A percentile compares a stretch with the other conserved stretches of the same genome.
These are phyloP conservation scores for Chiridota heheva DNA, from an alignment of 35 echinoderm and acorn worm species.

Conservation along the genomic window DNA sequence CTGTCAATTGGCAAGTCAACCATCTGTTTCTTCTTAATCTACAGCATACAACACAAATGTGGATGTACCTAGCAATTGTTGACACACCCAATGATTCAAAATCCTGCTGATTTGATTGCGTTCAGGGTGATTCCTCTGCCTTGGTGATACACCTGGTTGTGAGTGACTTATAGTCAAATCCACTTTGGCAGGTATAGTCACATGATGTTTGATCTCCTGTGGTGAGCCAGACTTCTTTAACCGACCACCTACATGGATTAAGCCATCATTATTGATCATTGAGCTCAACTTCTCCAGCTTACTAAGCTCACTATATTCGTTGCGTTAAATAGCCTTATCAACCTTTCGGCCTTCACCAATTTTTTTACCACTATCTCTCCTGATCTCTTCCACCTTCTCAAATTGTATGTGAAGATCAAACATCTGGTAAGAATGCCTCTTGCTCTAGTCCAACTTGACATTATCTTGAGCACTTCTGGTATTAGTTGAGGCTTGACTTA, in stretches of 20 bases:
- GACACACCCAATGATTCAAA: constrained; percentile 41
- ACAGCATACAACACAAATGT: constrained; percentile 21
- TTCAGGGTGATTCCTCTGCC: constrained; percentile 38
- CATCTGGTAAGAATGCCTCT: too few species aligned
- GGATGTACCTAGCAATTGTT: not conserved
- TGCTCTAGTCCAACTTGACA: too few species aligned
- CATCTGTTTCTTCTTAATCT: constrained; percentile 52
- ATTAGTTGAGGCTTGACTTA: too few species aligned
- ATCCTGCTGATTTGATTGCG: constrained; percentile 26
- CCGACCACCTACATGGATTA: not conserved
- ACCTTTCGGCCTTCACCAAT: too few species aligned
- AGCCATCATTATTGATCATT: not conserved
- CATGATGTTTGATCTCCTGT: not conserved
- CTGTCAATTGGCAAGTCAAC: constrained; percentile 14
- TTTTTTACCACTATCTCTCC: too few species aligned
- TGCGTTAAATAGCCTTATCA: not conserved
- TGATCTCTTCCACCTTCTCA: not conserved
- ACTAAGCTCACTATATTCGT: too few species aligned
- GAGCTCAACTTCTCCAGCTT: not conserved
- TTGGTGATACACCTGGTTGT: constrained; percentile 51
- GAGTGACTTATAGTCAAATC: not conserved
- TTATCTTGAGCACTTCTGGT: too few species aligned
- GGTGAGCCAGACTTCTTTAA: not conserved
- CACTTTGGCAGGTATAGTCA: not conserved
- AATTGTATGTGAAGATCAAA: not conserved